Conservation (phyloP, 2,888 invertebrate genomes). For the Syrista parreyssii region DNA sequence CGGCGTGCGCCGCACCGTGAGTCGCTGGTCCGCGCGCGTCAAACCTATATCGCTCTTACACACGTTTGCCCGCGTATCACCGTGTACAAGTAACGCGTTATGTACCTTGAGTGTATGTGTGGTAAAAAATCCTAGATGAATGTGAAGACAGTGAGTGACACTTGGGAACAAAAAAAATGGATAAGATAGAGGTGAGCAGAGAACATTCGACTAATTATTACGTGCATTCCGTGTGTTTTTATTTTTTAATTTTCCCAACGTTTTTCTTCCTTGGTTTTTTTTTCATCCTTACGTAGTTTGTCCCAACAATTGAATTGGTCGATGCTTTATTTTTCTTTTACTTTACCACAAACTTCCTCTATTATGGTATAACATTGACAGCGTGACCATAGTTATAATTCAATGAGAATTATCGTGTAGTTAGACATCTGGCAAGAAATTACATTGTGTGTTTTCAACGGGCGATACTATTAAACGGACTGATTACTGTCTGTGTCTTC, state of each 20-base stretch:
- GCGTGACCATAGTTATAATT: background rate
- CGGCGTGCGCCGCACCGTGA: slow-evolving; percentile 70
- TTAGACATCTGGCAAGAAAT: slow-evolving; percentile 59
- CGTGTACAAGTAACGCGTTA: slow-evolving; percentile 36
- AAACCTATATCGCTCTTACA: slow-evolving; percentile 39
- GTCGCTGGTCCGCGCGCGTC: slow-evolving; percentile 61
- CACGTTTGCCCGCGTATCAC: slow-evolving; percentile 37
- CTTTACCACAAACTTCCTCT: background rate
- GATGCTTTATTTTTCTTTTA: background rate
- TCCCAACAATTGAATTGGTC: no score
- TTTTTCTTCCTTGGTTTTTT: no score
- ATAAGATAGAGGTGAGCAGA: slow-evolving; percentile 62
- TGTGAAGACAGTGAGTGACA: slow-evolving; percentile 60
- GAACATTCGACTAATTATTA: background rate
- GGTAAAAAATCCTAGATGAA: slow-evolving; percentile 54
- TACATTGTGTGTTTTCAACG: slow-evolving; percentile 57
- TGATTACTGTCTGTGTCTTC: slow-evolving; percentile 33
- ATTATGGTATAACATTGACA: no score
- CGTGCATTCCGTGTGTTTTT: no score
- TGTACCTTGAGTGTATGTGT: slow-evolving; percentile 45
- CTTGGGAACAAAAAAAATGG: slow-evolving; percentile 58
- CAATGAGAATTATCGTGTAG: slow-evolving; percentile 43
- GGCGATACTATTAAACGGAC: slow-evolving; percentile 59
- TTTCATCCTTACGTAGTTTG: no score
- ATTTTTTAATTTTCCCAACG: no score